Percentiles rank a stretch among this genome's conserved stretches.
phyloP scores from a whole-genome alignment of 2,113 vertebrate species.

The Strix aluco region DNA sequence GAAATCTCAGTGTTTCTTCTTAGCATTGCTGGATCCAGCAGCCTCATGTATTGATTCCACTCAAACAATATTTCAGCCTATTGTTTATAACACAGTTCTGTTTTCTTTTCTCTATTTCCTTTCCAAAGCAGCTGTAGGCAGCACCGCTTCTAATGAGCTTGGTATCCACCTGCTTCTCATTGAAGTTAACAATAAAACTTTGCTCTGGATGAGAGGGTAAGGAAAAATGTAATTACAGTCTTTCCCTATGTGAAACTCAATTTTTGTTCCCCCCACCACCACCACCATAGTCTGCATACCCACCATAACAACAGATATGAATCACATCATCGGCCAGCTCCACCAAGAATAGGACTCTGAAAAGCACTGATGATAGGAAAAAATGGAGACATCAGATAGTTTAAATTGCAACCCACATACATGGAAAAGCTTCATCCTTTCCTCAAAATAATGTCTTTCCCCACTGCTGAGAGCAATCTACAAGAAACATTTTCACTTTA shows the following conservation, averaged over 20 bases:
- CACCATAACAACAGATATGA: not conserved
- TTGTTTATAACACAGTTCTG: not conserved
- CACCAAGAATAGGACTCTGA: not conserved
- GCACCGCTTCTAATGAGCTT: not conserved
- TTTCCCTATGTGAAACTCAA: not conserved
- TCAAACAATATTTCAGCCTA: not conserved
- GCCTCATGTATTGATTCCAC: not conserved
- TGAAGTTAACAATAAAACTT: not conserved
- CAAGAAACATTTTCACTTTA: not conserved
- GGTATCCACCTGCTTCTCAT: slow-evolving; percentile 19
- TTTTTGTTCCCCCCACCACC: not conserved
- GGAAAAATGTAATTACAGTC: not conserved
- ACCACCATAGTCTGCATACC: not conserved
- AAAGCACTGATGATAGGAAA: not conserved
- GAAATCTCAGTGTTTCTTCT: not conserved
- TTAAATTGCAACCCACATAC: not conserved
- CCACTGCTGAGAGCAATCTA: not conserved
- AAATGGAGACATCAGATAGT: not conserved
- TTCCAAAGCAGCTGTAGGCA: slow-evolving; percentile 15
- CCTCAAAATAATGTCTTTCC: not conserved
- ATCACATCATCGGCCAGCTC: not conserved
- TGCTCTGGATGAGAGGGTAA: not conserved
- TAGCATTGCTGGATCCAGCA: not conserved
- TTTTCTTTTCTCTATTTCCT: not conserved
- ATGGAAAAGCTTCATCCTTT: not conserved